Evolutionary conservation across 2,888 invertebrate species (phyloP).

Genomic region (Tachina lurida): DNA sequence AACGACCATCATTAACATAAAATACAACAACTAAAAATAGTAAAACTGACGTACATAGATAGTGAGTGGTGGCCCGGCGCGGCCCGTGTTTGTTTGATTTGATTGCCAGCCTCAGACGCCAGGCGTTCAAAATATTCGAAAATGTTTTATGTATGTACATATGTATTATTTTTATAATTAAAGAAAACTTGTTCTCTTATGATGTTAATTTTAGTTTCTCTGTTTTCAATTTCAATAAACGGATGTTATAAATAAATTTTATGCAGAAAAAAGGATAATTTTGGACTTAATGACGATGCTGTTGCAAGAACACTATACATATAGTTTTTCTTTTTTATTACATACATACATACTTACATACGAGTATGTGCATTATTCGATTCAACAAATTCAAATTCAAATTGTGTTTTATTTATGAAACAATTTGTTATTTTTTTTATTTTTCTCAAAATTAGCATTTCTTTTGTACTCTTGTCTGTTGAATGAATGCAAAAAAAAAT

Average conservation of each 20-base stretch:
- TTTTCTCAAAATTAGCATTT: slow-evolving; percentile 30
- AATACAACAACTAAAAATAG: slow-evolving; percentile 39
- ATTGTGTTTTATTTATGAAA: slow-evolving; percentile 59
- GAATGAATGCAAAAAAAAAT: slow-evolving; percentile 40
- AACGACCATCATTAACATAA: slow-evolving; percentile 15
- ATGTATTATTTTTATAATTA: slow-evolving; percentile 33
- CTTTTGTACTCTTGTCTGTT: slow-evolving; percentile 23
- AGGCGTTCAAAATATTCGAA: slow-evolving; percentile 28
- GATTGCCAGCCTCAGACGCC: slow-evolving; percentile 57
- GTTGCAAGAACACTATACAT: slow-evolving; percentile 15
- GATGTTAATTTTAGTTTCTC: slow-evolving; percentile 23
- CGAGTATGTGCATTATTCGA: too few species aligned
- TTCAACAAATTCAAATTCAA: too few species aligned
- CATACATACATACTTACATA: neutral
- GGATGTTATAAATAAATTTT: slow-evolving; percentile 50
- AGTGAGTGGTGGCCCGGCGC: slow-evolving; percentile 37
- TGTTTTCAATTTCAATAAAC: slow-evolving; percentile 26
- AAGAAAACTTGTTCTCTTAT: slow-evolving; percentile 25
- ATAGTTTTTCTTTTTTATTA: slow-evolving; percentile 5
- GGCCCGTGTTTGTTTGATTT: slow-evolving; percentile 36
- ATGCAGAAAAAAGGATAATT: slow-evolving; percentile 47
- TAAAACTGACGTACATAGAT: slow-evolving; percentile 57
- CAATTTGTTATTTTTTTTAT: slow-evolving; percentile 4
- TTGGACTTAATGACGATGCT: slow-evolving; percentile 33
- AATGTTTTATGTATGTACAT: neutral